phyloP scores from a whole-genome alignment of 1,140 invertebrate genomes.

The Megathymus violae region DNA sequence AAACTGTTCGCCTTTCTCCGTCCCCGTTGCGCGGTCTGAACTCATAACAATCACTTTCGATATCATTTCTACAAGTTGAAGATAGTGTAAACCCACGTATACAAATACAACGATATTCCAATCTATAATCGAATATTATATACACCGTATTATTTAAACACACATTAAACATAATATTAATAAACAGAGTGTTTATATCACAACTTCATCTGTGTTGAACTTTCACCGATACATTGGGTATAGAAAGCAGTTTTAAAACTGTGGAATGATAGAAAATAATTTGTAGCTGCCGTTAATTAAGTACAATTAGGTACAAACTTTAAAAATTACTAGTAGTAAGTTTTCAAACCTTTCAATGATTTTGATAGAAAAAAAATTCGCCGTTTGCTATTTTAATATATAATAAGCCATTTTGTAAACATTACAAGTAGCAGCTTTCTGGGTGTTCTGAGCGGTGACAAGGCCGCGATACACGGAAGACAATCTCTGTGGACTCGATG shows the following conservation, averaged over 20 bases:
- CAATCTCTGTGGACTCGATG: slow-evolving; percentile 66
- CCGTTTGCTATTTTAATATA: slow-evolving; percentile 7
- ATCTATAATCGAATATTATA: not conserved
- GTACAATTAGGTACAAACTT: no score
- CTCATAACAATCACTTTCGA: slow-evolving; percentile 30
- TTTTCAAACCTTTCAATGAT: no score
- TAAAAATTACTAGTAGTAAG: no score
- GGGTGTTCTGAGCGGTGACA: slow-evolving; percentile 55
- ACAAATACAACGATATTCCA: not conserved
- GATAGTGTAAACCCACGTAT: not conserved
- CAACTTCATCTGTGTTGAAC: not conserved
- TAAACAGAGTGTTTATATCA: no score
- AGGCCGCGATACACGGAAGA: slow-evolving; percentile 76
- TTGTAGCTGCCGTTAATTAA: no score
- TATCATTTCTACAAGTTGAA: slow-evolving; percentile 31
- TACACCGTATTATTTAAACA: not conserved
- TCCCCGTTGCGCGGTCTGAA: slow-evolving; percentile 11
- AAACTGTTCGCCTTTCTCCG: slow-evolving; percentile 36
- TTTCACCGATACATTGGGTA: not conserved
- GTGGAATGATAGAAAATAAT: no score
- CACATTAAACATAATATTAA: no score
- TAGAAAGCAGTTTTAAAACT: no score
- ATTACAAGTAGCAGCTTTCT: slow-evolving; percentile 48
- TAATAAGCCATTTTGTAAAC: slow-evolving; percentile 23
- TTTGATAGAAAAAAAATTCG: slow-evolving; percentile 7